phyloP scores from a whole-genome alignment of 1,140 invertebrate species.

The Cherax destructor region DNA sequence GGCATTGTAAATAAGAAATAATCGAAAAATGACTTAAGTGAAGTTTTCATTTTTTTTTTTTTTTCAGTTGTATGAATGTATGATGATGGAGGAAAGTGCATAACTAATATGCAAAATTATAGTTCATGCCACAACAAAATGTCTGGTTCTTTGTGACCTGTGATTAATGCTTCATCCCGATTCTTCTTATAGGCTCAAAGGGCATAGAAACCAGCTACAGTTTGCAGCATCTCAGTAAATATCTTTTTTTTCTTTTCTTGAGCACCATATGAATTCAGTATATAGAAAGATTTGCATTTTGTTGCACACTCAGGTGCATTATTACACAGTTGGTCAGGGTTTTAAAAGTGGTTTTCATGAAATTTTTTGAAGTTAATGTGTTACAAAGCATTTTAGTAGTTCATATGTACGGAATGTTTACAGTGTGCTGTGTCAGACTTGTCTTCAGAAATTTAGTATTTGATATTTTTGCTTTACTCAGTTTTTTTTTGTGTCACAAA shows the following conservation, averaged over 20 bases:
- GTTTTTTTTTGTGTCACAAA: neutral
- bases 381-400: neutral
- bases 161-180: neutral
- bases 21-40: too few relatives aligned
- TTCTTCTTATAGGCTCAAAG: constrained; percentile 33
- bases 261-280: constrained; percentile 17
- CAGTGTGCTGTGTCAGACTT: neutral
- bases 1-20: too few relatives aligned
- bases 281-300: neutral
- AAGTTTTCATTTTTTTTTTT: too few relatives aligned
- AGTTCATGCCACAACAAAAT: neutral
- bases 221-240: constrained; percentile 53
- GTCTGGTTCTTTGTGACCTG: neutral
- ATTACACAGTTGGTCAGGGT: constrained; percentile 15
- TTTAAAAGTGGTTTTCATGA: neutral
- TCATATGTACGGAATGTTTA: neutral
- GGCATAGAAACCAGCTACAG: constrained; percentile 36
- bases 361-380: neutral
- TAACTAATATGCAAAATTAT: neutral
- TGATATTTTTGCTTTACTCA: neutral
- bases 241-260: constrained; percentile 28
- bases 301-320: neutral
- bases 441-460: neutral
- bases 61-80: neutral
- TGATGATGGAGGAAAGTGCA: neutral